Evolutionary conservation across 1,140 invertebrate species (phyloP).

Genomic region (Lutraria rhynchaena): DNA sequence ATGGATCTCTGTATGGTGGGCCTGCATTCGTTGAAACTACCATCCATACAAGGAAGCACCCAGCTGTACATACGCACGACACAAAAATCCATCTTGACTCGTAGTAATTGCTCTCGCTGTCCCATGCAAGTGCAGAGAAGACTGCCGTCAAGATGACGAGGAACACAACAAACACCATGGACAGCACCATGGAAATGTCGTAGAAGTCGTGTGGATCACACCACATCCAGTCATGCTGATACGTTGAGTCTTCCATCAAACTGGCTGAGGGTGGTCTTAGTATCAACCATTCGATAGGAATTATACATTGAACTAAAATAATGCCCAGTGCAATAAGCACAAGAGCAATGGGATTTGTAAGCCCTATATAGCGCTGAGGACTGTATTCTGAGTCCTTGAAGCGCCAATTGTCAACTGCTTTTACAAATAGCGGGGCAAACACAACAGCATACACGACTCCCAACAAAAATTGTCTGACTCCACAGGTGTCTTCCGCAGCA

Average conservation of each 20-base stretch:
- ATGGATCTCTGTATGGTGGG: conserved; percentile 74
- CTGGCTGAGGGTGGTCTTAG: conserved; percentile 70
- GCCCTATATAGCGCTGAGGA: conserved; percentile 70
- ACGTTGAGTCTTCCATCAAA: conserved; percentile 26
- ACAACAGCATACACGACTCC: conserved; percentile 83
- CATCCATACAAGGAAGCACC: conserved; percentile 83
- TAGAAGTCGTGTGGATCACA: conserved; percentile 78
- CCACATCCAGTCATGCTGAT: conserved; percentile 74
- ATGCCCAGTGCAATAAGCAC: conserved; percentile 81
- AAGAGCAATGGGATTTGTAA: conserved; percentile 77
- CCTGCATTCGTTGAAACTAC: conserved; percentile 81
- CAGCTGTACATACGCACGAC: conserved; percentile 76
- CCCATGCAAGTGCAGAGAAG: conserved; percentile 82
- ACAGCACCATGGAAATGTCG: conserved; percentile 82
- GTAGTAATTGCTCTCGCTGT: conserved; percentile 79
- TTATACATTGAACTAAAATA: conserved; percentile 81
- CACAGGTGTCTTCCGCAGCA: conserved; percentile 81
- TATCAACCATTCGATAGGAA: conserved; percentile 77
- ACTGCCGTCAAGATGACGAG: conserved; percentile 81
- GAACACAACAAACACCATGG: conserved; percentile 83
- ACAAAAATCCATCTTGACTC: conserved; percentile 83
- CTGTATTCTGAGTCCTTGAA: conserved; percentile 72
- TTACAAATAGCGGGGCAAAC: conserved; percentile 82
- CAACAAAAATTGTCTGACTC: conserved; percentile 79
- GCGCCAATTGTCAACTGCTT: conserved; percentile 82